Base-by-base conservation (phyloP, 2,888 invertebrate species). In the Epistrophe eligans region DNA sequence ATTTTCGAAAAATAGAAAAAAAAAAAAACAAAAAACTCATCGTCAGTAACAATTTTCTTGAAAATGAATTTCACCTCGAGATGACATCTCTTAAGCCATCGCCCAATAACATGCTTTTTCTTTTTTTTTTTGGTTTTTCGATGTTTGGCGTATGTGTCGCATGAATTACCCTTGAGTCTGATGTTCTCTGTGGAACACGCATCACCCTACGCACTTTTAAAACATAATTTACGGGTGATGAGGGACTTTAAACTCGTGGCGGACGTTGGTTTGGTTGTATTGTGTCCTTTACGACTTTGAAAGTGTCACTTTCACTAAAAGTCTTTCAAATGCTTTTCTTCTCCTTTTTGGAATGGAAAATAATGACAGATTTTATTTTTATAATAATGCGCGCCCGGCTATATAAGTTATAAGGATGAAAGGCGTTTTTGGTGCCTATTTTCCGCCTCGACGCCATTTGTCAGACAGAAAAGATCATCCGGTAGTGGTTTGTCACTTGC, bases 261-360 rank as follows among this genome's bases (percentile, higher is more conserved):
- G 66, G 71, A 57, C 38, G 24, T 15, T n/a, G 8, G n/a, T 28
- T 35, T 35, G 35, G 35, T 28, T 32, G 7, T 10, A 43, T 73
- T 24, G 13, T 38, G 38, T 76, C 71, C 87, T 83, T 79, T 55
- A 83, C 79, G 83, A 79, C 87, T 79, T 83, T 82, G 71, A 72
- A 83, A 87, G 74, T 87, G 87, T 87, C 87, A 87, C 74, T 83
- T 83, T 87, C 82, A 79, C 83, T 87, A 71, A 70, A 66, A 82
- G 64, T 79, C 32, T 58, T 71, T 70, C 52, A 64, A 76, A 74
- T 62, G 24, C 9, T 77, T 11, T 32, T 48, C 64, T 43, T 24
- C 24, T 24, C 24, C 71, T 43, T 58, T 79, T 79, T 76, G 74
- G 76, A 83, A 72, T 79, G 76, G 58, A 83, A 24, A 79, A 72